A percentile compares a stretch with the other conserved stretches of the same genome.
phyloP scores from a whole-genome alignment of 2,113 vertebrate genomes.

The Ardeotis arabs region DNA sequence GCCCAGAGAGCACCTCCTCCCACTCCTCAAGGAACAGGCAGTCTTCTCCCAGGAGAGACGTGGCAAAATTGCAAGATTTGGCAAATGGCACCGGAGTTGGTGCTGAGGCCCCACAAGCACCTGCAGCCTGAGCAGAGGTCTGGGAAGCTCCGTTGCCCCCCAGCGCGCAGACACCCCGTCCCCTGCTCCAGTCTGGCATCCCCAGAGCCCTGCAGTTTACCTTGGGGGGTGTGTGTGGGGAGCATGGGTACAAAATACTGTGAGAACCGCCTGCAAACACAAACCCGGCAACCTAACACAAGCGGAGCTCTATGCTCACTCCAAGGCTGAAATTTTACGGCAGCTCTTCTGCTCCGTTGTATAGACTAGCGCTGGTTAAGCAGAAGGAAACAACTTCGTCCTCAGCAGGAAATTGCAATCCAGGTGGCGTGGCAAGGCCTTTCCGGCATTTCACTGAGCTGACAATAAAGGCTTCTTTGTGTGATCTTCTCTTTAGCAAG shows the following conservation, averaged over 20 bases:
- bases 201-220: background rate
- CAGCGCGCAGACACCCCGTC: background rate
- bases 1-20: background rate
- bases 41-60: too few relatives aligned
- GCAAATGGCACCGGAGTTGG: background rate
- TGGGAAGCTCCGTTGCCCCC: background rate
- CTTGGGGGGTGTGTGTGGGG: fast-evolving
- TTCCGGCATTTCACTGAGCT: background rate
- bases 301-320: background rate
- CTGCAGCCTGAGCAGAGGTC: background rate
- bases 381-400: background rate
- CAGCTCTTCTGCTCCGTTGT: background rate
- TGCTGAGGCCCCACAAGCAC: background rate
- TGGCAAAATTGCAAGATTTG: too few relatives aligned
- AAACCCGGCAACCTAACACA: background rate
- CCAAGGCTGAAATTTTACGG: background rate
- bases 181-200: background rate
- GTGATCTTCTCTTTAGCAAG: background rate
- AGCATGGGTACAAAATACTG: fast-evolving
- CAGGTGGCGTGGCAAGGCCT: background rate
- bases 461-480: background rate
- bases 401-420: background rate
- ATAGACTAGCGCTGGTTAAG: background rate
- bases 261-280: background rate
- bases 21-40: background rate